Evolutionary conservation across 2,113 vertebrate genomes (phyloP).

Genomic region (Chiloscyllium plagiosum): DNA sequence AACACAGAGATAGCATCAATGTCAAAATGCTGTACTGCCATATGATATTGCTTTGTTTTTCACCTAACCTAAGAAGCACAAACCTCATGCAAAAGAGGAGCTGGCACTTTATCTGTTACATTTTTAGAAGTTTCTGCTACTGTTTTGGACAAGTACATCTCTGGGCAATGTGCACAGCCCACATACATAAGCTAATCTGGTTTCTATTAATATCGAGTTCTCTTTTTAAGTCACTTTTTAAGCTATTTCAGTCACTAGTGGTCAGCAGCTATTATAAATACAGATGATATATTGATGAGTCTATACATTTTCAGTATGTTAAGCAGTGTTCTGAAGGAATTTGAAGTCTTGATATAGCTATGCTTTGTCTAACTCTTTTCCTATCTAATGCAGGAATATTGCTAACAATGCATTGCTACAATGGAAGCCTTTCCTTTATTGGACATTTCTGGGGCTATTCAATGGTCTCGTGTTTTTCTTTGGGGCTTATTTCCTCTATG

Average conservation of each 20-base stretch:
- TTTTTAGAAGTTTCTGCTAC: not conserved
- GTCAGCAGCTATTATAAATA: not conserved
- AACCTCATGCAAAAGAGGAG: not conserved
- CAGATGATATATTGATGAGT: not conserved
- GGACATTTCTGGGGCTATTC: constrained; percentile 84
- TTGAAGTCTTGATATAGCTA: not conserved
- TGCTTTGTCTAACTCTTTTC: not conserved
- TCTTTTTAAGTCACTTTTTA: not conserved
- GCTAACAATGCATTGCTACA: constrained; percentile 88
- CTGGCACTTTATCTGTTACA: not conserved
- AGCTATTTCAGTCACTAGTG: not conserved
- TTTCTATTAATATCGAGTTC: not conserved
- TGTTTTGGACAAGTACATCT: not conserved
- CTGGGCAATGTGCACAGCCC: not conserved
- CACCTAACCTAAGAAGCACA: not conserved
- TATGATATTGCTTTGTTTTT: not conserved
- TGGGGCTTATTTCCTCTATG: constrained; percentile 79
- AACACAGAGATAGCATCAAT: not conserved
- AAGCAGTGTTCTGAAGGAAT: not conserved
- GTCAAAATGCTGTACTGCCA: not conserved
- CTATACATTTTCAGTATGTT: not conserved
- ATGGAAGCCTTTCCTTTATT: constrained; percentile 83
- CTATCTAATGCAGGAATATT: constrained; percentile 66
- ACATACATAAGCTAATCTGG: not conserved
- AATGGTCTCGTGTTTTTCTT: constrained; percentile 92